These are phyloP conservation scores for Tokudaia tokunoshimensis DNA, from an alignment of 2,797 vertebrate genomes.

Conservation along the genomic window DNA sequence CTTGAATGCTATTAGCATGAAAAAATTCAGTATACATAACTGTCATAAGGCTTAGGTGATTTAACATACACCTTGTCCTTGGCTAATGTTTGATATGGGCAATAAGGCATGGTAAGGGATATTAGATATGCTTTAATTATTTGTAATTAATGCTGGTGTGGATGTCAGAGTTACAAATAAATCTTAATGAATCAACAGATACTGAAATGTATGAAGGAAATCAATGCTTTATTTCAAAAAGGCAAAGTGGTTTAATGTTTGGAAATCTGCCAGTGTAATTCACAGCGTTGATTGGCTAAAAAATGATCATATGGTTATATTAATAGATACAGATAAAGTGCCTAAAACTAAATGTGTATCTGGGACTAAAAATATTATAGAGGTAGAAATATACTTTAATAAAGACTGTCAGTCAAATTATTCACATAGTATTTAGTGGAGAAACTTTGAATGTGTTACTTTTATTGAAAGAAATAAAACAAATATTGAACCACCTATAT, in stretches of 20 bases:
- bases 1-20: not conserved
- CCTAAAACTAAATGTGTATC: not conserved
- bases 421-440: not conserved
- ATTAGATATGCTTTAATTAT: not conserved
- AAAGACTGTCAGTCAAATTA: slow-evolving; percentile 29
- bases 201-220: not conserved
- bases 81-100: not conserved
- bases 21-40: not conserved
- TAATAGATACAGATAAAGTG: not conserved
- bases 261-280: slow-evolving; percentile 15
- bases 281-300: not conserved
- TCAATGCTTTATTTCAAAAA: not conserved
- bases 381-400: not conserved
- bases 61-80: not conserved
- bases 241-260: not conserved
- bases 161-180: slow-evolving; percentile 42
- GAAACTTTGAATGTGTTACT: not conserved
- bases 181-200: not conserved
- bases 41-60: not conserved
- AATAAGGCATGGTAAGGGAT: not conserved
- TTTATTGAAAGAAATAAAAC: slow-evolving; percentile 10
- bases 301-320: not conserved
- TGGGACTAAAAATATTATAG: not conserved
- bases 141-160: not conserved
- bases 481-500: not conserved